Evolutionary conservation across 2,113 vertebrate genomes (phyloP), one percentile per base, ranked within the genome.

Genomic region (Rhinopomastus cyanomelas): DNA sequence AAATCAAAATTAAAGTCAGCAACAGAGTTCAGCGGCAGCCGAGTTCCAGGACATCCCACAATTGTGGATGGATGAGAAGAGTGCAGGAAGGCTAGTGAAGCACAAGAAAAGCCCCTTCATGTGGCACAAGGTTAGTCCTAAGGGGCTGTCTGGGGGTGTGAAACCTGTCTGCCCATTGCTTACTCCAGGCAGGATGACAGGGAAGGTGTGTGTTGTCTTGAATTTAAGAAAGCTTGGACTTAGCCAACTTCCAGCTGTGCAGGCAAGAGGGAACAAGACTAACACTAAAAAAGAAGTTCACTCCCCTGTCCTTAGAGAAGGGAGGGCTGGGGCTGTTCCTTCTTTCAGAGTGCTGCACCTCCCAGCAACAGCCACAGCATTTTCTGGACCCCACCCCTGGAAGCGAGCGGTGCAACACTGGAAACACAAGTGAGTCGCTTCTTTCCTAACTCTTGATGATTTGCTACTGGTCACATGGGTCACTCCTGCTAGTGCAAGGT

Each of bases 231-330:
- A 17, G 7, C 22, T 27, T 8, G 22, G 19, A 9, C 3, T 0
- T 16, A 3, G 16, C 27, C 39, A 2, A 49, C 32, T 36, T 14
- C 42, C 8, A 69, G 61, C 61, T 44, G 6, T 3, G 23, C 51
- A 27, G 36, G 60, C 61, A 29, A 2, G 1, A 17, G 16, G 56
- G 55, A 57, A 13, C 36, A 48, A 37, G 32, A 22, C 6, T 4
- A 11, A 6, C 5, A 1, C 55, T 17, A 2, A 64, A 27, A 30
- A 30, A 0, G 2, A 36, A 6, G 1, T 1, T 55, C 17, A 1
- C 27, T 21, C 12, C 22, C 22, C 39, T 23, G 18, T 27, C 37
- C 26, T 12, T 25, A 3, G 8, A 29, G 30, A 55, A 51, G 67
- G 37, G 36, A 3, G 4, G 34, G 4, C 77, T 5, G 8, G 34